These are phyloP conservation scores for Mohoua ochrocephala DNA, from an alignment of 2,113 vertebrate species.

Conservation along the genomic window DNA sequence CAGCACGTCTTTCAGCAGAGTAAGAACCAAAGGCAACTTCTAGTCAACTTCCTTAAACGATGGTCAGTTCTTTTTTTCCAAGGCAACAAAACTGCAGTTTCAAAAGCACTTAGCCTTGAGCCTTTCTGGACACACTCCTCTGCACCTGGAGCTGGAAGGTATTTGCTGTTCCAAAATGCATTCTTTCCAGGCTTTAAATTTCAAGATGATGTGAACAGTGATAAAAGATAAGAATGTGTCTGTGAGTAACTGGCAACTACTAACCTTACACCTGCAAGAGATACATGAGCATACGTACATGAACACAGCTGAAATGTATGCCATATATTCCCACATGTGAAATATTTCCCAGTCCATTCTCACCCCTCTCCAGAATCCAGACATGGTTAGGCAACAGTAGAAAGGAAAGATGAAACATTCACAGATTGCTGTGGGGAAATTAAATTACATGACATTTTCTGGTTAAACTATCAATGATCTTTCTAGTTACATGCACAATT, in stretches of 20 bases:
- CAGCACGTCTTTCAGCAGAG: neutral
- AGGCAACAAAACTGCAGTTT: neutral
- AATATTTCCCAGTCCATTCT: neutral
- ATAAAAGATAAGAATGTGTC: constrained; percentile 27
- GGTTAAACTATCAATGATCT: neutral
- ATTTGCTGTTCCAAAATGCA: neutral
- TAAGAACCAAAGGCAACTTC: neutral
- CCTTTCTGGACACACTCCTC: neutral
- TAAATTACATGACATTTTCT: neutral
- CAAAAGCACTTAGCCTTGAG: neutral
- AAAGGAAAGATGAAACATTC: neutral
- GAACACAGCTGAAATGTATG: neutral
- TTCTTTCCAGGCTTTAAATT: constrained; percentile 47
- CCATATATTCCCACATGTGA: neutral
- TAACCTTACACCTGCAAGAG: neutral
- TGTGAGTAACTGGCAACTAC: neutral
- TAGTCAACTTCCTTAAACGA: neutral
- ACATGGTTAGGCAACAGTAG: neutral
- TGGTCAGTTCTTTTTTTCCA: neutral
- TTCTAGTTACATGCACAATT: neutral
- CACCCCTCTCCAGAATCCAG: neutral
- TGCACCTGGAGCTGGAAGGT: constrained; percentile 10
- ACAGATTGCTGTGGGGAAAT: neutral
- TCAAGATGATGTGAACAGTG: neutral
- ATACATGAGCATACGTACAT: neutral